These are phyloP conservation scores for Fukomys damarensis DNA, from an alignment of 2,113 vertebrate genomes.

Conservation along the genomic window DNA sequence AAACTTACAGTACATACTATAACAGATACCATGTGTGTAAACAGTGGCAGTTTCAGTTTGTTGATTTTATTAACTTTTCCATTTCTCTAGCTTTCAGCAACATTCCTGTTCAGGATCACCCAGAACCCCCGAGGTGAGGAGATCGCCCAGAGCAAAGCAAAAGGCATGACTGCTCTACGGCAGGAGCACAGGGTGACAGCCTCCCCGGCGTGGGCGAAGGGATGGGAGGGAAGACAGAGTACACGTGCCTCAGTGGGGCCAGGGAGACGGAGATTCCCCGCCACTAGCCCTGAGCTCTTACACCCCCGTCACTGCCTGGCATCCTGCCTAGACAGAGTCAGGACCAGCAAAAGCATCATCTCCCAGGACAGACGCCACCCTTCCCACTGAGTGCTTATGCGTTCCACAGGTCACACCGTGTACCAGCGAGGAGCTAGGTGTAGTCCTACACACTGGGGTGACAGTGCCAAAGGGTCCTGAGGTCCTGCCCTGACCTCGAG, in stretches of 20 bases:
- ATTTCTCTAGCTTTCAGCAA: background rate
- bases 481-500: background rate
- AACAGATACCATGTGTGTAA: rapidly evolving
- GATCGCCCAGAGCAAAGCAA: rapidly evolving
- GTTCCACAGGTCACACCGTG: background rate
- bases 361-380: background rate
- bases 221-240: background rate
- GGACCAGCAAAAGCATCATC: background rate
- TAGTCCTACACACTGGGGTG: background rate
- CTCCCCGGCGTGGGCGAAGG: rapidly evolving
- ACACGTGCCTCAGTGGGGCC: background rate
- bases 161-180: rapidly evolving
- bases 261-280: background rate
- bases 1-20: rapidly evolving
- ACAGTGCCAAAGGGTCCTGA: background rate
- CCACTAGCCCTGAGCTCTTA: background rate
- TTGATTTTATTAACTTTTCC: background rate
- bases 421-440: background rate
- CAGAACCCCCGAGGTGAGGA: rapidly evolving
- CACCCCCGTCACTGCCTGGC: background rate
- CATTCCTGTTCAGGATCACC: rapidly evolving
- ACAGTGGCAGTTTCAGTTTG: rapidly evolving
- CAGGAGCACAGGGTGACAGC: rapidly evolving
- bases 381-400: background rate
- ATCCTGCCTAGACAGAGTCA: background rate